A percentile compares a stretch with the other conserved stretches of the same genome.
These are phyloP conservation scores for Drosophila vallismaia DNA, from an alignment of 2,888 invertebrate genomes.

Conservation along the genomic window DNA sequence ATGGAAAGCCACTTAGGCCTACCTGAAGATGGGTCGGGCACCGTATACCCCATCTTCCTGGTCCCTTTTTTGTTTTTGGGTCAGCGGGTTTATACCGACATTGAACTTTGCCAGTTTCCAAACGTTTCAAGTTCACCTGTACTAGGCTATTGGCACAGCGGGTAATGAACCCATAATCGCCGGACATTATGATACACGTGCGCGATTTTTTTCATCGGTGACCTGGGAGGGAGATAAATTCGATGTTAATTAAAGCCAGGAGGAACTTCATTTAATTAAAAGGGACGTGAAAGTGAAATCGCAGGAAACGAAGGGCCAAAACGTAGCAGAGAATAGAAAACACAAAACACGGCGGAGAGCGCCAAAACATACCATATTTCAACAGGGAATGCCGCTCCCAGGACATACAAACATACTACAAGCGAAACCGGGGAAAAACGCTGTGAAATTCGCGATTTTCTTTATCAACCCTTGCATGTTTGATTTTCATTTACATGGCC, in stretches of 20 bases:
- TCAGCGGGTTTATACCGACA: conserved; percentile 41
- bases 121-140: conserved; percentile 38
- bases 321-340: conserved; percentile 53
- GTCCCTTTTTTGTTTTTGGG: conserved; percentile 42
- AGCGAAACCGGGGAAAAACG: conserved; percentile 22
- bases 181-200: conserved; percentile 73
- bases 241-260: conserved; percentile 65
- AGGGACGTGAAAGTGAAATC: conserved; percentile 54
- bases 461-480: conserved; percentile 83
- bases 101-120: conserved; percentile 24
- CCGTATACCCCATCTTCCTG: too few relatives aligned
- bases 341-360: conserved; percentile 36
- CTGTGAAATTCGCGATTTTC: conserved; percentile 76
- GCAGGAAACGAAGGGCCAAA: conserved; percentile 38
- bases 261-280: conserved; percentile 52
- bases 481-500: conserved; percentile 83
- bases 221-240: conserved; percentile 58
- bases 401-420: conserved; percentile 7
- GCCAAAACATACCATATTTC: conserved; percentile 72
- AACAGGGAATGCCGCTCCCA: conserved; percentile 67
- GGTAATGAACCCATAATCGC: conserved; percentile 75
- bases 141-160: conserved; percentile 45
- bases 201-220: conserved; percentile 48
- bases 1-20: conserved; percentile 73
- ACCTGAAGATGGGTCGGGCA: conserved; percentile 49